A percentile compares a stretch with the other conserved stretches of the same genome.
These are phyloP conservation scores for Scalopus aquaticus DNA, from an alignment of 2,113 vertebrate genomes.

Conservation along the genomic window DNA sequence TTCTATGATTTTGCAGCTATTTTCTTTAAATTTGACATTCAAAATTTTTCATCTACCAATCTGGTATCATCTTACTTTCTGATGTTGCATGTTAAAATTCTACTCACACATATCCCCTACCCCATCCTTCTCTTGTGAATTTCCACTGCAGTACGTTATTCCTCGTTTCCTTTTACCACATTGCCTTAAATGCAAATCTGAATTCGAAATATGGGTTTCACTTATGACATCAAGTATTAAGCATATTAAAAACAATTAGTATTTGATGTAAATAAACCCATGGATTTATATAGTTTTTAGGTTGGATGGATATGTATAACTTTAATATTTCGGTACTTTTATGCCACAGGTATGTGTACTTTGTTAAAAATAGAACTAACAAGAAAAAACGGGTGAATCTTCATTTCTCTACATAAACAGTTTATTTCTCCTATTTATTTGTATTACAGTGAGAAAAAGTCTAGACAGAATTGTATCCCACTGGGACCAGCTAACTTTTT, in stretches of 20 bases:
- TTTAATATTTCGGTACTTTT: neutral
- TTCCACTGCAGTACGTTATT: neutral
- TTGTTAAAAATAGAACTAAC: neutral
- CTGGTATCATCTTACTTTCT: too few species aligned
- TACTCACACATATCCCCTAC: neutral
- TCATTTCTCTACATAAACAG: neutral
- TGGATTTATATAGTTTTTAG: neutral
- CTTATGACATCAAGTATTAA: neutral
- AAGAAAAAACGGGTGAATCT: neutral
- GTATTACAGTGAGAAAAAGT: neutral
- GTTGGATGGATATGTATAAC: neutral
- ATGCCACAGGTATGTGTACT: neutral
- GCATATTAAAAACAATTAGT: neutral
- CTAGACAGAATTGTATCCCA: neutral
- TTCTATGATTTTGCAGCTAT: too few species aligned
- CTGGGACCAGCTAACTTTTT: neutral
- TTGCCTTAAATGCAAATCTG: neutral
- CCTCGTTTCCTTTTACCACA: neutral
- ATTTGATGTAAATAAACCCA: too few species aligned
- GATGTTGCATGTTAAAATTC: too few species aligned
- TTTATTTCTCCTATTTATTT: neutral
- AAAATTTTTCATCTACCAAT: too few species aligned
- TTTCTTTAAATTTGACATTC: too few species aligned
- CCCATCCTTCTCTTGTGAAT: neutral
- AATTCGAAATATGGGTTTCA: neutral